Conservation (phyloP, 2,113 vertebrate species). For the Xyrauchen texanus region DNA sequence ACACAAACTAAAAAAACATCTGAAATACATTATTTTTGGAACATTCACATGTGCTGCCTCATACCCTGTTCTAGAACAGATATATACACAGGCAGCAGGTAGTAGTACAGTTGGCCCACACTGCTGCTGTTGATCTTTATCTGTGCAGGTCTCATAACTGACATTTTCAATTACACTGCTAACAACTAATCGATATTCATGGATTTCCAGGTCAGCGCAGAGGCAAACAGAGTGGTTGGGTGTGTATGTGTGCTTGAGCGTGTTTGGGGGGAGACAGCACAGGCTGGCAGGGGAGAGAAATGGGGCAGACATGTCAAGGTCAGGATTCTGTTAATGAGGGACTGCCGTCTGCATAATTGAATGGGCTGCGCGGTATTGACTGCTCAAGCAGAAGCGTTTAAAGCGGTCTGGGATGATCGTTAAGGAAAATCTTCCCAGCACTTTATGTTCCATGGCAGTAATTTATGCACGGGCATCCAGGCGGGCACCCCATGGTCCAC, state of each 20-base stretch:
- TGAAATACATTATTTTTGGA: constrained; percentile 56
- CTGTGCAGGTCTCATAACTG: constrained; percentile 84
- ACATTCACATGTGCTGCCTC: neutral
- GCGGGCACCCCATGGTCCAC: constrained; percentile 73
- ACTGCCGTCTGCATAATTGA: constrained; percentile 76
- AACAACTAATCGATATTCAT: constrained; percentile 95
- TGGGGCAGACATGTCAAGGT: constrained; percentile 84
- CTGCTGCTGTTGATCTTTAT: constrained; percentile 84
- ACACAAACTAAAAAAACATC: constrained; percentile 38
- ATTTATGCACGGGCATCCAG: constrained; percentile 78
- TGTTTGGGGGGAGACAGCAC: constrained; percentile 36
- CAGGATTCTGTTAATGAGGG: constrained; percentile 85
- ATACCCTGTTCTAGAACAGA: neutral
- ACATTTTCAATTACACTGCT: constrained; percentile 94
- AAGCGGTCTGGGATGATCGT: constrained; percentile 72
- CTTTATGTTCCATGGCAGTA: constrained; percentile 78
- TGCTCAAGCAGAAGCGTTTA: constrained; percentile 77
- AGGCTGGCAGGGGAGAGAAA: constrained; percentile 69
- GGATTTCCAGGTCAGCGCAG: constrained; percentile 81
- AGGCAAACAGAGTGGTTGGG: constrained; percentile 75
- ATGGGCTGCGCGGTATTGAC: constrained; percentile 79
- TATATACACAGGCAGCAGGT: constrained; percentile 57
- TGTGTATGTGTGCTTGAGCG: constrained; percentile 28
- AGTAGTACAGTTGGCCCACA: constrained; percentile 73
- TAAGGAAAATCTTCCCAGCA: constrained; percentile 77